phyloP scores from a whole-genome alignment of 2,113 vertebrate species.

The Neolamprologus hecqui region DNA sequence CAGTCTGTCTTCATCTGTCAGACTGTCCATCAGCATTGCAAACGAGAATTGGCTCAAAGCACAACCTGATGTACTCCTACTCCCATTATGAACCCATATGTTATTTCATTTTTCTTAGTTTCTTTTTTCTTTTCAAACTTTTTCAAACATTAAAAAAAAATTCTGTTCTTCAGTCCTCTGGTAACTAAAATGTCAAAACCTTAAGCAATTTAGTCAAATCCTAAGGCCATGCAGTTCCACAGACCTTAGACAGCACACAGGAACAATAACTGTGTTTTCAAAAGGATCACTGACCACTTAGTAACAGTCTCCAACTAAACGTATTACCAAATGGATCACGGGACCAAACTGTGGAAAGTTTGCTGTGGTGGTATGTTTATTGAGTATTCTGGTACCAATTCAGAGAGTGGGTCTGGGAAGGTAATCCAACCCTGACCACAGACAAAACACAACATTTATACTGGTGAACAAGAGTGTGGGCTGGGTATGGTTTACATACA shows the following conservation, averaged over 20 bases:
- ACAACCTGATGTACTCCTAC: neutral
- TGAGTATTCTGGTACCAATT: neutral
- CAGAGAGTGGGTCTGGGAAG: neutral
- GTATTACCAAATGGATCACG: neutral
- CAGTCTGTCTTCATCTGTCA: neutral
- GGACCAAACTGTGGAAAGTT: neutral
- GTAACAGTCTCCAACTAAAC: neutral
- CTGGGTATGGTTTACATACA: neutral
- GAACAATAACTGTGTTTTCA: neutral
- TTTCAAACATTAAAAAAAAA: neutral
- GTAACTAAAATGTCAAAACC: neutral
- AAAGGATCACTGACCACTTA: neutral
- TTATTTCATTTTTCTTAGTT: neutral
- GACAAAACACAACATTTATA: neutral
- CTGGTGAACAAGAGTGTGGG: neutral
- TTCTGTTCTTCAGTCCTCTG: neutral
- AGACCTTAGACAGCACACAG: neutral
- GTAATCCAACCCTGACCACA: neutral
- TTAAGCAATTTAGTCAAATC: neutral
- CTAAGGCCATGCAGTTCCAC: neutral
- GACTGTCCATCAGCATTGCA: neutral
- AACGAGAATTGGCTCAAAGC: neutral
- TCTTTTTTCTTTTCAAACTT: neutral
- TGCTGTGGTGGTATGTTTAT: neutral
- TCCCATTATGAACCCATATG: accelerated